A percentile compares a stretch with the other conserved stretches of the same genome.
phyloP scores from a whole-genome alignment of 2,888 invertebrate genomes.

The Caenorhabditis sp. region DNA sequence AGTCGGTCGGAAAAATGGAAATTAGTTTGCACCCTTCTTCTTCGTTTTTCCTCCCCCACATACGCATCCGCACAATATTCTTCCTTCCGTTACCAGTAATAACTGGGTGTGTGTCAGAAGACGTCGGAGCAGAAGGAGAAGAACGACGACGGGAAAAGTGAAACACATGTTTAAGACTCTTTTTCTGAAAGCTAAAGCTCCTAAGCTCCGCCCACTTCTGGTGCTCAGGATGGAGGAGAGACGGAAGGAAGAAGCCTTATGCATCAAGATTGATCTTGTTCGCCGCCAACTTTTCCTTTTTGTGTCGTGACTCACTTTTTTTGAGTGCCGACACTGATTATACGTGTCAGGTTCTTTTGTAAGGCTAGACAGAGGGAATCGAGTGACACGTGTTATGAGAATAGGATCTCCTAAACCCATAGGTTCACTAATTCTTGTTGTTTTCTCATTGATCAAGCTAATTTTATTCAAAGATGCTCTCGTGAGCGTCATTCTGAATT shows the following conservation, averaged over 20 bases:
- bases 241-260: conserved; percentile 32
- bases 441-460: background rate
- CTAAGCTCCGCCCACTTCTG: conserved; percentile 20
- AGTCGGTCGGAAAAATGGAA: conserved; percentile 47
- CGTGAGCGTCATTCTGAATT: conserved; percentile 1
- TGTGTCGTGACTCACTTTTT: conserved; percentile 32
- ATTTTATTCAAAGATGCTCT: conserved; percentile 5
- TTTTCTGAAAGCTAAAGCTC: conserved; percentile 25
- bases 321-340: conserved; percentile 28
- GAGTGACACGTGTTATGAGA: conserved; percentile 17
- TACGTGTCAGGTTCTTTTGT: conserved; percentile 25
- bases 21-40: conserved; percentile 51
- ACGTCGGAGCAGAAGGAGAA: conserved; percentile 14
- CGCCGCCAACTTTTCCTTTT: conserved; percentile 10
- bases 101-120: conserved; percentile 13
- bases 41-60: conserved; percentile 8
- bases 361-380: conserved; percentile 27
- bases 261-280: conserved; percentile 44
- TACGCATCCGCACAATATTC: conserved; percentile 19
- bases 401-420: background rate
- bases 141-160: conserved; percentile 11
- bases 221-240: conserved; percentile 2
- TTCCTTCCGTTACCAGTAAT: conserved; percentile 23
- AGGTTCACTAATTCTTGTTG: background rate
- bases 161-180: conserved; percentile 35